A percentile compares a stretch with the other conserved stretches of the same genome.
Evolutionary conservation across 2,113 vertebrate species (phyloP).

Genomic region (Chiloscyllium plagiosum): DNA sequence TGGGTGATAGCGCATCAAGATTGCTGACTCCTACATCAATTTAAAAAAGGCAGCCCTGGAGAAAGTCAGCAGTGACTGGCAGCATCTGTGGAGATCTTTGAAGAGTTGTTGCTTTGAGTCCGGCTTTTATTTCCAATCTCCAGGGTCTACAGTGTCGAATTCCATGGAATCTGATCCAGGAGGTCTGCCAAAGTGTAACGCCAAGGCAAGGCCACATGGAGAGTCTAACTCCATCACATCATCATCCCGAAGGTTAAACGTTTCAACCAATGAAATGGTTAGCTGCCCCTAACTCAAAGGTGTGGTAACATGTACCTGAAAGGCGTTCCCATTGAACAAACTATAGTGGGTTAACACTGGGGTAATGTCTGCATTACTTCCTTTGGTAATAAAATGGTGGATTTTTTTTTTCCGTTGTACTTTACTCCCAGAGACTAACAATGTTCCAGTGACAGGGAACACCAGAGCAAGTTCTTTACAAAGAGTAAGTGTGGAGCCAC

Average conservation of each 20-base stretch:
- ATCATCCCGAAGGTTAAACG: not conserved
- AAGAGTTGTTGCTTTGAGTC: too few relatives aligned
- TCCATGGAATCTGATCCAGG: not conserved
- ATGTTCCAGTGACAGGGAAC: not conserved
- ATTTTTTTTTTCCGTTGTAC: not conserved
- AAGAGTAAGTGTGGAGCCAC: not conserved
- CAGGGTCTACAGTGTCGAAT: not conserved
- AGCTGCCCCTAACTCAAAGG: not conserved
- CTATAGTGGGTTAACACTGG: not conserved
- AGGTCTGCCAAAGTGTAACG: not conserved
- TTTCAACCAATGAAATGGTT: not conserved
- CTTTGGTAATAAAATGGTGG: not conserved
- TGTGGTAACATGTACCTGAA: not conserved
- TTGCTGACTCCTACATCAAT: too few relatives aligned
- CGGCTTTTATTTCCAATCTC: too few relatives aligned
- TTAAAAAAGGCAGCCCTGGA: too few relatives aligned
- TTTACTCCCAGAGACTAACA: not conserved
- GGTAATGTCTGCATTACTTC: not conserved
- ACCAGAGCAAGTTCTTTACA: not conserved
- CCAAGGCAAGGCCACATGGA: not conserved
- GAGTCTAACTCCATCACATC: not conserved
- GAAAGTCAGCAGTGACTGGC: too few relatives aligned
- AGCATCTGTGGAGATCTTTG: too few relatives aligned
- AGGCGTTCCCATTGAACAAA: not conserved
- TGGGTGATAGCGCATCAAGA: too few relatives aligned